Evolutionary conservation across 2,113 vertebrate species (phyloP).

Genomic region (Propithecus coquereli): DNA sequence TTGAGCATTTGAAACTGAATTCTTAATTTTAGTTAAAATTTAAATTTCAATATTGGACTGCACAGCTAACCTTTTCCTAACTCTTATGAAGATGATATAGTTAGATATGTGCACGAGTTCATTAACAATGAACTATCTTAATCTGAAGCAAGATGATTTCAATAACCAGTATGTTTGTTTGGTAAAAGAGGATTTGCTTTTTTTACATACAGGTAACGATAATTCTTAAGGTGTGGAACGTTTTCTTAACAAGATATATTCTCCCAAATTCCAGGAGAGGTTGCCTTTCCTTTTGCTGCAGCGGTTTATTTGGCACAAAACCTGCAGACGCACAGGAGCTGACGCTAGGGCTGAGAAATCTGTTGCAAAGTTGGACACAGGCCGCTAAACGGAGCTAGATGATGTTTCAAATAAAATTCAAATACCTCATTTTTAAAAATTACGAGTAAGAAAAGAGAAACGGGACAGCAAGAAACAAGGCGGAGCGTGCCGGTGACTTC

Average conservation of each 20-base stretch:
- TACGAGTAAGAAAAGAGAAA: neutral
- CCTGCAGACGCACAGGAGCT: neutral
- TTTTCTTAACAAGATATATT: neutral
- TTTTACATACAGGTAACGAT: neutral
- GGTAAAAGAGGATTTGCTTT: neutral
- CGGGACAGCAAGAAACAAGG: neutral
- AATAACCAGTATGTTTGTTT: neutral
- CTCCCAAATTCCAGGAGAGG: neutral
- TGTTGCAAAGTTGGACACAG: neutral
- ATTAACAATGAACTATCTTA: neutral
- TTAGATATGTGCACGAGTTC: neutral
- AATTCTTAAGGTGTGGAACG: neutral
- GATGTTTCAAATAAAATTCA: neutral
- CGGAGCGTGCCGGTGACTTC: neutral
- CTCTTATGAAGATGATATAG: neutral
- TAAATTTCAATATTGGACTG: neutral
- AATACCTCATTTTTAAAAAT: neutral
- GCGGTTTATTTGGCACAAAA: neutral
- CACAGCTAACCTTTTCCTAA: neutral
- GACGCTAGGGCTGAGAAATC: neutral
- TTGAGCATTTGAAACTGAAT: neutral
- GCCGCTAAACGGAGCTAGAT: neutral
- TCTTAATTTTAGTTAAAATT: neutral
- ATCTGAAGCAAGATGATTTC: neutral
- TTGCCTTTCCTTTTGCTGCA: neutral